Conservation (phyloP, 2,113 vertebrate species). For the Pundamilia nyererei region DNA sequence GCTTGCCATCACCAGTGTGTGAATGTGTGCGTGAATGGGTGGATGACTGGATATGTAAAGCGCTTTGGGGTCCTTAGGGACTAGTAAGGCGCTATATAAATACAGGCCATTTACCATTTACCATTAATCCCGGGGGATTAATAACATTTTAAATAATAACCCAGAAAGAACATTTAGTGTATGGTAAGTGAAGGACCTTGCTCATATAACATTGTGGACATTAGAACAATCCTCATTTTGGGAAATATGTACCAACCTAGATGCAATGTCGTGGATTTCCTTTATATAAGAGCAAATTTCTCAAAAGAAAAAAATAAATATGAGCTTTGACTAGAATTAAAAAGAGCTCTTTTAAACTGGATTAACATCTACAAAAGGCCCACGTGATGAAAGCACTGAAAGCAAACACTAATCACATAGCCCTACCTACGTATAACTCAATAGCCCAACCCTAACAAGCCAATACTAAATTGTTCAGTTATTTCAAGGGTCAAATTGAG, state of each 20-base stretch:
- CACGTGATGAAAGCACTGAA: background rate
- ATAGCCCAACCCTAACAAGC: background rate
- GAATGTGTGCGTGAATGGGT: no score
- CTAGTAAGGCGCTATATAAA: no score
- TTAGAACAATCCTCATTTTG: background rate
- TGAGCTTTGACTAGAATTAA: background rate
- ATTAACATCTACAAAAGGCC: background rate
- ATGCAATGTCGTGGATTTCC: background rate
- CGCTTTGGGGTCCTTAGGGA: no score
- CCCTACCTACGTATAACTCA: background rate
- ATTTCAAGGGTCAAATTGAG: conserved; percentile 8
- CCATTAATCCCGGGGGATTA: background rate
- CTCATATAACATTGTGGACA: background rate
- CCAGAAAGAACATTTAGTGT: background rate
- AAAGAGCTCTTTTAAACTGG: background rate
- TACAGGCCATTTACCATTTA: no score
- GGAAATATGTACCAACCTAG: background rate
- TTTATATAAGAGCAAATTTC: background rate
- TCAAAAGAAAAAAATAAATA: background rate
- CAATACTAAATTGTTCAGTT: background rate
- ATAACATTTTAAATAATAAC: background rate
- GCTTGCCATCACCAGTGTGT: no score
- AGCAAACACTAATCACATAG: background rate
- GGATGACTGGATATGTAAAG: no score
- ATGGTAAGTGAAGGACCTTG: background rate